Percentiles rank a stretch among this genome's conserved stretches.
Evolutionary conservation across 2,797 vertebrate species (phyloP).

Genomic region (Scyliorhinus canicula): DNA sequence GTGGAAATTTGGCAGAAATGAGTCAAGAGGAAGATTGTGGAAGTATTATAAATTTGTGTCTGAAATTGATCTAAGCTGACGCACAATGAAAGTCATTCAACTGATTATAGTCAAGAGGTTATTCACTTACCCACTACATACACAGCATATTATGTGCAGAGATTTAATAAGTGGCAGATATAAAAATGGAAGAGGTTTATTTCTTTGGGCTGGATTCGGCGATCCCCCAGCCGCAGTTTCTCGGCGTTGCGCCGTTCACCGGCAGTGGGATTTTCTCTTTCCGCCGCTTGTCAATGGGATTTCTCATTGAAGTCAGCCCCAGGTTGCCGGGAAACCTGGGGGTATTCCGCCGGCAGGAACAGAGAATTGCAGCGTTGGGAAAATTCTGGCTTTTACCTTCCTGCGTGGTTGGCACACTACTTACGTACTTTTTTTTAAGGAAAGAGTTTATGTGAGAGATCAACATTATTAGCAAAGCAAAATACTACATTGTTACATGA

Average conservation of each 20-base stretch:
- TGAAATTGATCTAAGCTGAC: background rate
- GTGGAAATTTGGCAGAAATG: background rate
- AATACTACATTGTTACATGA: background rate
- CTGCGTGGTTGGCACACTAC: background rate
- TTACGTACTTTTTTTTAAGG: background rate
- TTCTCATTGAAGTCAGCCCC: too few species aligned
- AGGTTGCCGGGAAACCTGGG: too few species aligned
- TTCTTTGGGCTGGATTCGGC: too few species aligned
- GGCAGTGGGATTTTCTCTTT: too few species aligned
- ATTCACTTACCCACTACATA: background rate
- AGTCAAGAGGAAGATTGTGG: background rate
- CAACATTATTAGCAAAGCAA: background rate
- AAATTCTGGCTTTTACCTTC: too few species aligned
- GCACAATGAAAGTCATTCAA: background rate
- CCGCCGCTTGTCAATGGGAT: too few species aligned
- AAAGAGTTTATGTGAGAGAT: background rate
- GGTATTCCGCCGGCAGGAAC: too few species aligned
- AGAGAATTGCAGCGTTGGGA: too few species aligned
- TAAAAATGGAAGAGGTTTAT: background rate
- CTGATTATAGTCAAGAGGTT: background rate
- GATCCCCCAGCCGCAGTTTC: too few species aligned
- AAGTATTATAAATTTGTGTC: background rate
- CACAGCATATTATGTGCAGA: background rate
- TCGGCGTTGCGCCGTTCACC: too few species aligned
- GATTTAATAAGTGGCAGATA: background rate